Evolutionary conservation across 2,113 vertebrate species (phyloP), one percentile per base, ranked within the genome.

Genomic region (Sphyrna mokarran): DNA sequence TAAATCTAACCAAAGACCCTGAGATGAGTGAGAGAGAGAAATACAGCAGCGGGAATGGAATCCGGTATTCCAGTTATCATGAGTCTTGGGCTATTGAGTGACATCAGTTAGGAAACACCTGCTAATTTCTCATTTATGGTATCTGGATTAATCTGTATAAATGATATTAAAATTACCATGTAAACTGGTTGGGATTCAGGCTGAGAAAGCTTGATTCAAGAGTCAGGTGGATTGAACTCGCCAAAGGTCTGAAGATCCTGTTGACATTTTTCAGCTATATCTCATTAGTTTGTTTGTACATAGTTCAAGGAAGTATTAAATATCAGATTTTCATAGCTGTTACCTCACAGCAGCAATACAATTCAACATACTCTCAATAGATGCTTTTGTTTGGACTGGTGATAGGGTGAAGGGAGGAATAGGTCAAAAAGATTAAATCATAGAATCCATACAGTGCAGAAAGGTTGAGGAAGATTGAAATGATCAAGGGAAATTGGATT

Each of bases 21-120:
- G n/a, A 37, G 78, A 37, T 37, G 78, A 83, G 78, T 0, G 78
- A 37, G 78, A 80, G 33, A 80, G 14, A 78, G 14, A 83, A 83
- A 40, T 16, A 14, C 78, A 20, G 13, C n/a, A 83, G 40, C 78
- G 20, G 78, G 14, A 18, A 18, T 83, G n/a, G 78, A 83, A 83
- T 37, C n/a, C 16, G 78, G 37, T 7, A 76, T 90, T 90, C 61
- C 54, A 90, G 54, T 58, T 29, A 33, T 63, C 33, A 90, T 18
- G 63, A 90, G 58, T 61, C 54, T 90, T 29, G 48, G 37, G 3
- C 54, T 16, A 90, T 90, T 0, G 10, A 61, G 87, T 33, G 87
- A 90, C 87, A 90, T 90, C 29, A 33, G 87, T 86, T 86, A n/a
- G 87, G 87, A 90, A 90, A 16, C 54, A 90, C 87, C 87, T 90